phyloP scores from a whole-genome alignment of 1,140 invertebrate species.

The Hirudo medicinalis region DNA sequence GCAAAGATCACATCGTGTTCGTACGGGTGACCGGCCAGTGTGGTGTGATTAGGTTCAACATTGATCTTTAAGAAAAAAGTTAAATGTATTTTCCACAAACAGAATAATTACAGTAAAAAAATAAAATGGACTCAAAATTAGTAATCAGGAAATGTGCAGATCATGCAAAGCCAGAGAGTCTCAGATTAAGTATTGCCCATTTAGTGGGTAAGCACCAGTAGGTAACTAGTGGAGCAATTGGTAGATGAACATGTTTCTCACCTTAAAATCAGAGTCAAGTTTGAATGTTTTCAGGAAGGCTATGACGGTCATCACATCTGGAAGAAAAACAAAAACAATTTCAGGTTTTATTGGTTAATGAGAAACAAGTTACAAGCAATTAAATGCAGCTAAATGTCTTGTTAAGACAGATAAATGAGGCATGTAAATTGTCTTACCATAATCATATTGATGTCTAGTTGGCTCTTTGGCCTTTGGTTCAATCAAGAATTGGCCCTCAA shows the following conservation, averaged over 20 bases:
- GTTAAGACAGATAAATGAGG: background rate
- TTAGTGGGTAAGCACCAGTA: too few species aligned
- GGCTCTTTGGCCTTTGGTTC: conserved; percentile 46
- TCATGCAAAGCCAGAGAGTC: too few species aligned
- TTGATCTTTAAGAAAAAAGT: conserved; percentile 35
- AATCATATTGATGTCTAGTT: conserved; percentile 48
- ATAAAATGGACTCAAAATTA: too few species aligned
- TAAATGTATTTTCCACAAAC: background rate
- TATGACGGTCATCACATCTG: conserved; percentile 51
- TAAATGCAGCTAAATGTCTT: too few species aligned
- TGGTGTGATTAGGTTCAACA: conserved; percentile 49
- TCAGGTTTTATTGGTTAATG: too few species aligned
- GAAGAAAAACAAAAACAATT: conserved; percentile 15
- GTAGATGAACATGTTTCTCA: conserved; percentile 27
- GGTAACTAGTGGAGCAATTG: too few species aligned
- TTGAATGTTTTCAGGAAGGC: conserved; percentile 51
- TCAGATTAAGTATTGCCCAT: too few species aligned
- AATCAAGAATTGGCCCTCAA: conserved; percentile 51
- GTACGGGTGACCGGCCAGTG: conserved; percentile 42
- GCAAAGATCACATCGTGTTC: conserved; percentile 44
- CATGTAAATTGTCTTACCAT: conserved; percentile 31
- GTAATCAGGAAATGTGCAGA: too few species aligned
- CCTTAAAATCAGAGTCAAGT: conserved; percentile 51
- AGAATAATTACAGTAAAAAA: background rate
- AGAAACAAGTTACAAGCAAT: too few species aligned